Evolutionary conservation across 2,797 vertebrate species (phyloP).

Genomic region (Enteromius afrohamiltoni): DNA sequence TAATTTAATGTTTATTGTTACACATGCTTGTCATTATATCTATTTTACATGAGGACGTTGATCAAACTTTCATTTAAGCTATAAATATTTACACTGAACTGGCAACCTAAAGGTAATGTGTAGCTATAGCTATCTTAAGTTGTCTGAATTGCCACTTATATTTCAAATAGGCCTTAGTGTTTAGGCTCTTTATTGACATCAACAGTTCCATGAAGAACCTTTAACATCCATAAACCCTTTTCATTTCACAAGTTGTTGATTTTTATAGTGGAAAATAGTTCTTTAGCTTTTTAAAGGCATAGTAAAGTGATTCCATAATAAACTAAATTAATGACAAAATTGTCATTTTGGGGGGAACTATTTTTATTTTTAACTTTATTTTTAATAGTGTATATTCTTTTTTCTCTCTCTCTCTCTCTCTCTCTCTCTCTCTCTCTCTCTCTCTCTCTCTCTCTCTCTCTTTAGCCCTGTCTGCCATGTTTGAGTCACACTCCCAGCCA

Average conservation of each 20-base stretch:
- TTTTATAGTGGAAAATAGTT: background rate
- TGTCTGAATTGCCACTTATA: background rate
- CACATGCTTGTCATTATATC: background rate
- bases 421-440: conserved; percentile 7
- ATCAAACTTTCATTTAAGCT: background rate
- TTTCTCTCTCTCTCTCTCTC: background rate
- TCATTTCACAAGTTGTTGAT: background rate
- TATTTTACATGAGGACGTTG: background rate
- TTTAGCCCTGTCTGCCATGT: conserved; percentile 81
- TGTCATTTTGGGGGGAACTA: too few species aligned
- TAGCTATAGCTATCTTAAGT: background rate
- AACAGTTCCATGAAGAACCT: background rate
- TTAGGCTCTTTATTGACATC: background rate
- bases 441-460: background rate
- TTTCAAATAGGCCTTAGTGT: background rate
- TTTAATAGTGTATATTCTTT: background rate
- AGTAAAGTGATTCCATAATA: too few species aligned
- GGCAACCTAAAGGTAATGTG: background rate
- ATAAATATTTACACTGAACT: background rate
- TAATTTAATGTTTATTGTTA: background rate
- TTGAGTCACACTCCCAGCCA: conserved; percentile 86
- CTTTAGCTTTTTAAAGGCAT: too few species aligned
- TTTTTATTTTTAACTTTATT: too few species aligned
- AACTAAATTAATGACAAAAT: too few species aligned
- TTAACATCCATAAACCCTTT: background rate